These are phyloP conservation scores for Metopolophium dirhodum DNA, from an alignment of 1,140 invertebrate species.

Conservation along the genomic window DNA sequence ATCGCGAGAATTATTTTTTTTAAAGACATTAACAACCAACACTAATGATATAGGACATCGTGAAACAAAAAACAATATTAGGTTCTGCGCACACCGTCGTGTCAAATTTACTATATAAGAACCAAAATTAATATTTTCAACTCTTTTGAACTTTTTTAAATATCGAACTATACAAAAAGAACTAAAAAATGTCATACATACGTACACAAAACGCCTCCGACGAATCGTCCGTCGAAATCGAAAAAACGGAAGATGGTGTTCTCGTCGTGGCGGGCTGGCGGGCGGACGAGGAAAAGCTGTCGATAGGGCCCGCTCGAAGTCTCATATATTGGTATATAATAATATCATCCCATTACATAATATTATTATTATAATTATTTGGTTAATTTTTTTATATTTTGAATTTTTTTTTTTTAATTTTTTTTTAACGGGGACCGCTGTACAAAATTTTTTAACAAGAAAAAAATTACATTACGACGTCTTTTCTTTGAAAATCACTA, in stretches of 20 bases:
- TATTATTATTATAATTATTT: neutral
- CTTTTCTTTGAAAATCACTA: slow-evolving; percentile 17
- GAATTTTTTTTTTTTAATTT: neutral
- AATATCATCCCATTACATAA: neutral
- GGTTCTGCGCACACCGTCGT: neutral
- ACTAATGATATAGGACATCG: neutral
- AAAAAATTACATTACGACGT: slow-evolving; percentile 32
- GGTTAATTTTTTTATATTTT: neutral
- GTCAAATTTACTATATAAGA: neutral
- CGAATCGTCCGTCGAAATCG: neutral
- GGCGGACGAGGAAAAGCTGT: neutral
- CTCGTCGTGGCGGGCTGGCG: neutral
- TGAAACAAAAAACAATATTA: neutral
- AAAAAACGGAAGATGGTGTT: neutral
- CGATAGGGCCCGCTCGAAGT: neutral
- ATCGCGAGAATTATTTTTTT: too few species aligned
- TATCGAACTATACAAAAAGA: neutral
- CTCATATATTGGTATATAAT: slow-evolving; percentile 5
- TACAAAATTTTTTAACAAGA: slow-evolving; percentile 29
- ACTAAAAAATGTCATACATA: neutral
- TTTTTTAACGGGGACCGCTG: neutral
- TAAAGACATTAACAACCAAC: neutral
- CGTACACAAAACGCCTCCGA: neutral
- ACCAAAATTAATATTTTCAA: neutral
- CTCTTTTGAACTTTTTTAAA: neutral